Percentiles rank a stretch among this genome's conserved stretches.
Conservation (phyloP, 92 coral and sea anemone genomes). For the Siderastrea siderea region DNA sequence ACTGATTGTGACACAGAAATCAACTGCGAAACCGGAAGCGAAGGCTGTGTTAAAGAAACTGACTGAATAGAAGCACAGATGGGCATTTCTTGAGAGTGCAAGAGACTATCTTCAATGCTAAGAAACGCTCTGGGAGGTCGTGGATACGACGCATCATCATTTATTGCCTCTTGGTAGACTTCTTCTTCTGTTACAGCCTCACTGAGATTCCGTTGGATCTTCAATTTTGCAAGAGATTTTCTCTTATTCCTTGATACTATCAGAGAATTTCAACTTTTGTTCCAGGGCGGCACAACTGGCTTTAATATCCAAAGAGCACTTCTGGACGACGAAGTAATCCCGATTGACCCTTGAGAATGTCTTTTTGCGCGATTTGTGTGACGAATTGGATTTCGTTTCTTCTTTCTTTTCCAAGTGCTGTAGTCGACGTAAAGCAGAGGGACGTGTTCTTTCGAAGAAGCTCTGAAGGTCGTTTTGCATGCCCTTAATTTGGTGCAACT, state of each 20-base stretch:
- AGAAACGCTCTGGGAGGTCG: neutral
- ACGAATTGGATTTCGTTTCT: neutral
- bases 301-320: too few species aligned
- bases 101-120: neutral
- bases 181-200: constrained; percentile 38
- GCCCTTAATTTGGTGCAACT: neutral
- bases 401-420: neutral
- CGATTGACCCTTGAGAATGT: too few species aligned
- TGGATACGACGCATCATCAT: neutral
- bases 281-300: neutral
- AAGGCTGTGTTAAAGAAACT: neutral
- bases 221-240: constrained; percentile 1
- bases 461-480: too few species aligned
- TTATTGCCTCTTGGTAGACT: constrained; percentile 22
- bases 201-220: constrained; percentile 27
- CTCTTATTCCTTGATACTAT: constrained; percentile 20
- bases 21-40: too few species aligned
- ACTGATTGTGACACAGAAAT: too few species aligned
- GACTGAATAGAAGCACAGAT: neutral
- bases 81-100: neutral
- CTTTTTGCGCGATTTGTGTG: neutral
- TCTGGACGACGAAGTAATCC: neutral
- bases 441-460: too few species aligned
- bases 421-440: too few species aligned
- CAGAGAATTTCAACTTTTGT: neutral